phyloP scores from a whole-genome alignment of 92 coral and sea anemone species.

The Ricordea florida region DNA sequence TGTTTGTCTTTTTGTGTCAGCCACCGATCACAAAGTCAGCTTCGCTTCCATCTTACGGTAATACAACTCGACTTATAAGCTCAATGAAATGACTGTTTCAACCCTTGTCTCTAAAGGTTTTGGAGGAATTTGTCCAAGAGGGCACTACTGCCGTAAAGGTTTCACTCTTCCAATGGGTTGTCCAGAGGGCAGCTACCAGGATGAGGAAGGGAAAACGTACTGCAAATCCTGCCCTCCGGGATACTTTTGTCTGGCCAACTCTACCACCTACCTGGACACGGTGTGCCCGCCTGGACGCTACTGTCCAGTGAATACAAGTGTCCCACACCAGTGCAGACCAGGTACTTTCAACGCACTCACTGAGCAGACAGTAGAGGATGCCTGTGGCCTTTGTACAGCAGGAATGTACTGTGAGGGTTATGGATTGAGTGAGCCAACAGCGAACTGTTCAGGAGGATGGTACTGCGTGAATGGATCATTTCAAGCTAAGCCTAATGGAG shows the following conservation, averaged over 20 bases:
- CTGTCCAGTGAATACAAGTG: slow-evolving; percentile 86
- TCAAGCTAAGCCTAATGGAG: slow-evolving; percentile 79
- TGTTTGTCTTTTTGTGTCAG: too few relatives aligned
- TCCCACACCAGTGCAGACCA: slow-evolving; percentile 62
- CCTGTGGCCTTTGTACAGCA: slow-evolving; percentile 82
- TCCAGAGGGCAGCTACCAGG: slow-evolving; percentile 93
- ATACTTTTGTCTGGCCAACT: slow-evolving; percentile 72
- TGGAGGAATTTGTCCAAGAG: slow-evolving; percentile 88
- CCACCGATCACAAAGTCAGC: too few relatives aligned
- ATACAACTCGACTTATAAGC: too few relatives aligned
- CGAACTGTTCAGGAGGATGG: slow-evolving; percentile 93
- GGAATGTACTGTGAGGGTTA: slow-evolving; percentile 92
- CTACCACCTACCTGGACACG: slow-evolving; percentile 65
- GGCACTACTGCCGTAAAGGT: slow-evolving; percentile 80
- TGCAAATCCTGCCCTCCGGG: slow-evolving; percentile 88
- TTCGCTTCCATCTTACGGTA: too few relatives aligned
- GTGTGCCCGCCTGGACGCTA: slow-evolving; percentile 89
- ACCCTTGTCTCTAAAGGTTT: slow-evolving; percentile 56
- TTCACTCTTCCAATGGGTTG: slow-evolving; percentile 78
- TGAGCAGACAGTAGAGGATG: slow-evolving; percentile 61
- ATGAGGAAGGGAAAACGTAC: slow-evolving; percentile 66
- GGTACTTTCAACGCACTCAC: slow-evolving; percentile 85
- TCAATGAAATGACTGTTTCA: too few relatives aligned
- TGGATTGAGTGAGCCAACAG: slow-evolving; percentile 80
- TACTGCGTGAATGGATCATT: slow-evolving; percentile 91